phyloP scores from a whole-genome alignment of 1,140 invertebrate genomes.

The Drosophila elegans region DNA sequence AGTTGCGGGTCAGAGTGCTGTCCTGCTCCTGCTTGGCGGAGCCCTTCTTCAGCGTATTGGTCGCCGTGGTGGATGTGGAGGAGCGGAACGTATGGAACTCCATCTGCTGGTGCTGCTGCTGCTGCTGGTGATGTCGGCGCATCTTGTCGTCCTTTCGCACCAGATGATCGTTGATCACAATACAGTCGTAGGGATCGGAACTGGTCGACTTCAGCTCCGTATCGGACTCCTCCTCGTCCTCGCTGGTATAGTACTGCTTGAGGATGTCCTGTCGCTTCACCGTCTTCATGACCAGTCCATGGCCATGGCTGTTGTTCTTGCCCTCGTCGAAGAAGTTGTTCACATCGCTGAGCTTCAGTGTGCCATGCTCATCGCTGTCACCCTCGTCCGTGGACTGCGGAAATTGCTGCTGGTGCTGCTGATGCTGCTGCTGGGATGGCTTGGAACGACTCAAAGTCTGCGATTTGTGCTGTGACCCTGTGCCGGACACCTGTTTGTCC shows the following conservation, averaged over 20 bases:
- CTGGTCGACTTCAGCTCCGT: conserved; percentile 87
- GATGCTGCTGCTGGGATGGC: conserved; percentile 39
- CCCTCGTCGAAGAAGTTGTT: conserved; percentile 84
- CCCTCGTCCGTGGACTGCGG: conserved; percentile 73
- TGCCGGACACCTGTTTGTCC: conserved; percentile 55
- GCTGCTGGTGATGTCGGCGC: conserved; percentile 71
- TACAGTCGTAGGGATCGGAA: conserved; percentile 90
- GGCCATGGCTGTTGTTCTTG: conserved; percentile 73
- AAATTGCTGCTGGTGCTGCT: conserved; percentile 63
- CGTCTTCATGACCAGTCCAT: conserved; percentile 88
- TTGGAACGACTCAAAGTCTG: conserved; percentile 66
- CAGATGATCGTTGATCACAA: conserved; percentile 90
- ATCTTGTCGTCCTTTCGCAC: conserved; percentile 86
- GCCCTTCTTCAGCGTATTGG: conserved; percentile 68
- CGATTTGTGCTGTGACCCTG: conserved; percentile 50
- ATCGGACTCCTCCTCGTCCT: conserved; percentile 78
- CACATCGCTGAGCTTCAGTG: conserved; percentile 78
- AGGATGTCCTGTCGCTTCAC: conserved; percentile 89
- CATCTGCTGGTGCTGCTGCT: conserved; percentile 84
- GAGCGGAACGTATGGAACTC: conserved; percentile 85
- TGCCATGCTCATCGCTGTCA: conserved; percentile 83
- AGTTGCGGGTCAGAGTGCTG: conserved; percentile 70
- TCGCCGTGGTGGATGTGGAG: conserved; percentile 59
- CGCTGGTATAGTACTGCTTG: conserved; percentile 88
- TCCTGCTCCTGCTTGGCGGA: conserved; percentile 72